Conservation (phyloP, 2,888 invertebrate genomes). For the Heliconius cydno region DNA sequence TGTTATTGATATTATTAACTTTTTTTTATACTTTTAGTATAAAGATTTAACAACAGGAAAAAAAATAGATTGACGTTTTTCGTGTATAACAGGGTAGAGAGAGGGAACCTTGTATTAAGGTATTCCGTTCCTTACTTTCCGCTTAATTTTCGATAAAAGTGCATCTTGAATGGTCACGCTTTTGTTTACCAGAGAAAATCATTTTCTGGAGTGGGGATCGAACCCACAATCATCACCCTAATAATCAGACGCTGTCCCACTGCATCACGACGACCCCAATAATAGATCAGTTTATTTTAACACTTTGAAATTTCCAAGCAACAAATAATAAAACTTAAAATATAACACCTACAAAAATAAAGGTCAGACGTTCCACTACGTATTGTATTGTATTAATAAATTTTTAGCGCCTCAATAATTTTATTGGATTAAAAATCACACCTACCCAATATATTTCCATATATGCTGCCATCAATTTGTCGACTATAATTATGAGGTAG, state of each 20-base stretch:
- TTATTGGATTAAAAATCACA: conserved; percentile 40
- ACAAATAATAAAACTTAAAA: neutral
- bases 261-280: too few relatives aligned
- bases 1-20: too few relatives aligned
- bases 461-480: conserved; percentile 42
- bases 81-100: too few relatives aligned
- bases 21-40: too few relatives aligned
- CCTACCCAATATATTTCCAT: conserved; percentile 39
- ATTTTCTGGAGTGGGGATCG: neutral
- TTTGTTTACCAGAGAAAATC: neutral
- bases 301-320: neutral
- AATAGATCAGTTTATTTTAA: too few relatives aligned
- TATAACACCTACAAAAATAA: conserved; percentile 22
- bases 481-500: conserved; percentile 43
- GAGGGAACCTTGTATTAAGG: too few relatives aligned
- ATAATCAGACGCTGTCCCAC: too few relatives aligned
- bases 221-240: neutral
- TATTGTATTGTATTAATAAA: conserved; percentile 33
- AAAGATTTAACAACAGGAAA: too few relatives aligned
- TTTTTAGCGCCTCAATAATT: conserved; percentile 36
- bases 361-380: conserved; percentile 21
- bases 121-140: too few relatives aligned
- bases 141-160: too few relatives aligned
- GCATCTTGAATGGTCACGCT: neutral
- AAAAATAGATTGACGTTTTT: too few relatives aligned